Conservation (phyloP, 92 coral and sea anemone species). For the Epizoanthus ramosus region DNA sequence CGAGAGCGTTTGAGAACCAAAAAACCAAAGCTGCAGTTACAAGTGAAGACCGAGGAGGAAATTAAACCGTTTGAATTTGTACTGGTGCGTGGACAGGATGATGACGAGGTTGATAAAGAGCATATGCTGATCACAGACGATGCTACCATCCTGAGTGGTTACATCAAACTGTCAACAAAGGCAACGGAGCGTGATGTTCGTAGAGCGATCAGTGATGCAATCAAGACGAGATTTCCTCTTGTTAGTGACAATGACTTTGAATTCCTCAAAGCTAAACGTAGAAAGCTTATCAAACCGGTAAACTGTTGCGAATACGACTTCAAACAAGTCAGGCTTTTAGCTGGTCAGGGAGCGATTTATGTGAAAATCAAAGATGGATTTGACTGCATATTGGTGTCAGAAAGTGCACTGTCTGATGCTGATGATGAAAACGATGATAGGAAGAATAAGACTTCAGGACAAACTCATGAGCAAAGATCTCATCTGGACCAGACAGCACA, state of each 20-base stretch:
- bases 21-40: slow-evolving; percentile 7
- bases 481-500: too few relatives aligned
- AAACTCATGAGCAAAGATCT: neutral
- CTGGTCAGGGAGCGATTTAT: slow-evolving; percentile 55
- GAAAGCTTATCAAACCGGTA: slow-evolving; percentile 50
- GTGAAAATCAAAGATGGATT: slow-evolving; percentile 39
- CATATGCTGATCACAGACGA: slow-evolving; percentile 28
- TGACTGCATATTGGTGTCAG: slow-evolving; percentile 28
- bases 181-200: slow-evolving; percentile 44
- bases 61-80: slow-evolving; percentile 56
- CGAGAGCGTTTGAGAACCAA: slow-evolving; percentile 48
- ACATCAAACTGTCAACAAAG: slow-evolving; percentile 44
- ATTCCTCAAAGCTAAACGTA: slow-evolving; percentile 48
- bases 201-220: slow-evolving; percentile 39
- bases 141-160: slow-evolving; percentile 47
- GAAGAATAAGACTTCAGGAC: slow-evolving; percentile 6
- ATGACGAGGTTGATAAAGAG: slow-evolving; percentile 36
- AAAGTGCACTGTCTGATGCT: slow-evolving; percentile 17
- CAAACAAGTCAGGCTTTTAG: slow-evolving; percentile 59
- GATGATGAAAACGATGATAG: slow-evolving; percentile 26
- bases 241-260: slow-evolving; percentile 48
- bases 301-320: slow-evolving; percentile 44
- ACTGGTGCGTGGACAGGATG: slow-evolving; percentile 37
- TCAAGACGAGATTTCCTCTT: slow-evolving; percentile 50
- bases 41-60: slow-evolving; percentile 31